Conservation (phyloP, 2,113 vertebrate species). For the Lepus timidus region DNA sequence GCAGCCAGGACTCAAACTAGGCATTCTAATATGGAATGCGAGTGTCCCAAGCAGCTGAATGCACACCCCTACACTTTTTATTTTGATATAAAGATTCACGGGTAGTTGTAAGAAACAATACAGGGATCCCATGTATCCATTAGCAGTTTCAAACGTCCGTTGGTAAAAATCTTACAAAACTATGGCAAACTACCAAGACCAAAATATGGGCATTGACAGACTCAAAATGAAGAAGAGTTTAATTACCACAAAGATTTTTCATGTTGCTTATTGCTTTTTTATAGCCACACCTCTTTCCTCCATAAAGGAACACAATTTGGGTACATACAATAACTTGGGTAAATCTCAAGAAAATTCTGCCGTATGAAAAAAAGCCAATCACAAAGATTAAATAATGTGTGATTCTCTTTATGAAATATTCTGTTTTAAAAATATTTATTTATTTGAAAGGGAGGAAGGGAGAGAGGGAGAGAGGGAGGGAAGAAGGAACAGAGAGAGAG, state of each 20-base stretch:
- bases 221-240: neutral
- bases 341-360: constrained; percentile 24
- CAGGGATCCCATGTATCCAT: neutral
- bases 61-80: neutral
- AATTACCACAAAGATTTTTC: neutral
- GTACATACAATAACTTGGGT: neutral
- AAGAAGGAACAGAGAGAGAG: too few species aligned
- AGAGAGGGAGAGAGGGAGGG: too few species aligned
- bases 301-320: neutral
- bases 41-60: too few species aligned
- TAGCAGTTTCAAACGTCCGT: neutral
- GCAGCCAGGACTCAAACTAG: too few species aligned
- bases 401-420: neutral
- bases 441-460: too few species aligned
- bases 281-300: neutral
- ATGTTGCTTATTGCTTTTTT: neutral
- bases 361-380: neutral
- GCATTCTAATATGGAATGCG: too few species aligned
- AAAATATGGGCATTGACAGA: neutral
- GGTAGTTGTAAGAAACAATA: neutral
- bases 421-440: too few species aligned
- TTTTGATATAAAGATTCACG: neutral
- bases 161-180: neutral
- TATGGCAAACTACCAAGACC: neutral
- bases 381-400: neutral